Percentiles rank a stretch among this genome's conserved stretches.
These are phyloP conservation scores for Neoniphon sammara DNA, from an alignment of 2,797 vertebrate species.

Conservation along the genomic window DNA sequence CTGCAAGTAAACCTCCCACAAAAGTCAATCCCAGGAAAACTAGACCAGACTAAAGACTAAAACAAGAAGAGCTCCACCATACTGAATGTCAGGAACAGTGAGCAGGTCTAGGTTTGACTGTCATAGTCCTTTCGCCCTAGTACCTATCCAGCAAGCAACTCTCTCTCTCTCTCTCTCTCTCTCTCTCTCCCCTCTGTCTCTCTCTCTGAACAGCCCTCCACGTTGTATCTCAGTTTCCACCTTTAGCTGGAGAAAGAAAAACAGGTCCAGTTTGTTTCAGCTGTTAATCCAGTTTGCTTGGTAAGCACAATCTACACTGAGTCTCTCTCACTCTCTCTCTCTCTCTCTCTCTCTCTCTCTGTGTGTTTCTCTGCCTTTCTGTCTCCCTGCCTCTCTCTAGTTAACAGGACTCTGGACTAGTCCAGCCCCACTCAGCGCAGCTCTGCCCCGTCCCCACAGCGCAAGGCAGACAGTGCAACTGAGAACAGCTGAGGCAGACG, in stretches of 20 bases:
- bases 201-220: constrained; percentile 55
- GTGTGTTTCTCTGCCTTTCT: constrained; percentile 45
- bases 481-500: constrained; percentile 82
- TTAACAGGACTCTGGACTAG: constrained; percentile 65
- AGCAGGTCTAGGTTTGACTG: constrained; percentile 24
- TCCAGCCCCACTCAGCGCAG: constrained; percentile 71
- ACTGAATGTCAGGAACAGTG: constrained; percentile 21
- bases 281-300: constrained; percentile 70
- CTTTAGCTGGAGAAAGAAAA: constrained; percentile 78
- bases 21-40: constrained; percentile 40
- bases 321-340: constrained; percentile 35
- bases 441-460: constrained; percentile 77
- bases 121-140: constrained; percentile 52
- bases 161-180: no score
- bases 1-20: constrained; percentile 48
- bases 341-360: constrained; percentile 28
- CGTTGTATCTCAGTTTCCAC: constrained; percentile 42
- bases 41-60: constrained; percentile 37
- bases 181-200: no score
- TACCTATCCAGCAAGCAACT: constrained; percentile 47
- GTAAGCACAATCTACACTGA: constrained; percentile 62
- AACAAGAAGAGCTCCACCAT: constrained; percentile 27
- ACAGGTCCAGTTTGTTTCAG: constrained; percentile 75
- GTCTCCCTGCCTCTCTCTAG: constrained; percentile 41
- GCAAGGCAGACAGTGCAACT: constrained; percentile 77